A percentile compares a stretch with the other conserved stretches of the same genome.
Conservation (phyloP, 1,140 invertebrate genomes). For the Heliconius himera region DNA sequence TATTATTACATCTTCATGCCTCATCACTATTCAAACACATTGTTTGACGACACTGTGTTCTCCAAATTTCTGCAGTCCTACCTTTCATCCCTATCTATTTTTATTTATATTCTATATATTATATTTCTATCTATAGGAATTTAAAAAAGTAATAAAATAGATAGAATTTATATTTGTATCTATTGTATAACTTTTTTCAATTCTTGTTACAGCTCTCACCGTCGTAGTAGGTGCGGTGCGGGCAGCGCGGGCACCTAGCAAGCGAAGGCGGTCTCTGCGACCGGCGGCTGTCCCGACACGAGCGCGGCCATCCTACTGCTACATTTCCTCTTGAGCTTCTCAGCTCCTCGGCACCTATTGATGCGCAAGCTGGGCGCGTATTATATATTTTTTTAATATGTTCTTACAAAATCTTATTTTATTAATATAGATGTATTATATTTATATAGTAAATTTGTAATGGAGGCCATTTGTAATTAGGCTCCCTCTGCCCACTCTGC, state of each 20-base stretch:
- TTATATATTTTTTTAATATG: conserved; percentile 35
- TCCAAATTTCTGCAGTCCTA: too few species aligned
- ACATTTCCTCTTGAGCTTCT: conserved; percentile 73
- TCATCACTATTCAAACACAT: too few species aligned
- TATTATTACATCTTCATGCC: too few species aligned
- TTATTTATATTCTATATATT: too few species aligned
- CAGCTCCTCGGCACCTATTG: conserved; percentile 69
- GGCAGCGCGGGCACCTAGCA: conserved; percentile 71
- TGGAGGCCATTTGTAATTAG: too few species aligned
- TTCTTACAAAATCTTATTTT: background rate
- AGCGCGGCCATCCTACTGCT: conserved; percentile 64
- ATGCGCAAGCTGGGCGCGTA: conserved; percentile 53
- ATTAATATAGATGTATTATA: background rate
- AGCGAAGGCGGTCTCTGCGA: conserved; percentile 72
- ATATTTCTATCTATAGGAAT: too few species aligned
- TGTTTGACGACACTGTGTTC: too few species aligned
- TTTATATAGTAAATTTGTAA: background rate
- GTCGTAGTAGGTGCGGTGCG: conserved; percentile 61
- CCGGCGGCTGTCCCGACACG: conserved; percentile 54
- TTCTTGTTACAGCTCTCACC: conserved; percentile 41
- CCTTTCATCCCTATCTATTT: too few species aligned
- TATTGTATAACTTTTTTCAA: too few species aligned
- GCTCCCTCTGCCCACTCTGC: too few species aligned
- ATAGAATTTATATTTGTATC: too few species aligned
- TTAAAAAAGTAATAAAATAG: too few species aligned